A percentile compares a stretch with the other conserved stretches of the same genome.
phyloP scores from a whole-genome alignment of 2,113 vertebrate species.

The Opisthocomus hoazin region DNA sequence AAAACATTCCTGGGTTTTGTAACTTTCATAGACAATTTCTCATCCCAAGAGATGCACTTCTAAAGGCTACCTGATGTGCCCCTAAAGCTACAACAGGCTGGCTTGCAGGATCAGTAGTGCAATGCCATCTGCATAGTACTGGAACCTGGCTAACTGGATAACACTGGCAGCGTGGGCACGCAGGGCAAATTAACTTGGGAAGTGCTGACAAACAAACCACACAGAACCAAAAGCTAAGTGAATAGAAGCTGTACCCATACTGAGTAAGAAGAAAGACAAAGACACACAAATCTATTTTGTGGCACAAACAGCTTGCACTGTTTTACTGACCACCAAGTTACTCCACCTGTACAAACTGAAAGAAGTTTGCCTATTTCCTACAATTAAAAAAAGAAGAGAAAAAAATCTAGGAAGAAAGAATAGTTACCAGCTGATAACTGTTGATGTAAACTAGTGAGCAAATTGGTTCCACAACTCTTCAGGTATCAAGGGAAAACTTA shows the following conservation, averaged over 20 bases:
- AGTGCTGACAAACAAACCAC: neutral
- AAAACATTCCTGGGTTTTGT: neutral
- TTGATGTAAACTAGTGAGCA: neutral
- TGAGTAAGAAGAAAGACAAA: neutral
- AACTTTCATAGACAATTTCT: neutral
- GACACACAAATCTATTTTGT: neutral
- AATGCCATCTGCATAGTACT: neutral
- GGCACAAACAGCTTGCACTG: neutral
- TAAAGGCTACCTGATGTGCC: neutral
- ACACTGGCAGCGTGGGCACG: neutral
- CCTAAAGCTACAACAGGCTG: neutral
- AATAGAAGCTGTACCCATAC: neutral
- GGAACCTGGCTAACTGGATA: neutral
- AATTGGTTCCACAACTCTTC: neutral
- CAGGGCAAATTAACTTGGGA: neutral
- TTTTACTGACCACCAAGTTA: neutral
- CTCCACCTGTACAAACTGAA: neutral
- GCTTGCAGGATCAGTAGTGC: neutral
- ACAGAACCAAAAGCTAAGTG: neutral
- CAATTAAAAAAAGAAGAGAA: neutral
- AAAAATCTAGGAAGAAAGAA: neutral
- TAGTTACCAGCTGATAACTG: neutral
- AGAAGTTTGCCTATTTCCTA: neutral
- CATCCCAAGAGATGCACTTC: neutral
- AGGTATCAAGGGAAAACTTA: neutral